Evolutionary conservation across 2,888 invertebrate genomes (phyloP), one percentile per base, ranked within the genome.

Genomic region (Hermodice carunculata): DNA sequence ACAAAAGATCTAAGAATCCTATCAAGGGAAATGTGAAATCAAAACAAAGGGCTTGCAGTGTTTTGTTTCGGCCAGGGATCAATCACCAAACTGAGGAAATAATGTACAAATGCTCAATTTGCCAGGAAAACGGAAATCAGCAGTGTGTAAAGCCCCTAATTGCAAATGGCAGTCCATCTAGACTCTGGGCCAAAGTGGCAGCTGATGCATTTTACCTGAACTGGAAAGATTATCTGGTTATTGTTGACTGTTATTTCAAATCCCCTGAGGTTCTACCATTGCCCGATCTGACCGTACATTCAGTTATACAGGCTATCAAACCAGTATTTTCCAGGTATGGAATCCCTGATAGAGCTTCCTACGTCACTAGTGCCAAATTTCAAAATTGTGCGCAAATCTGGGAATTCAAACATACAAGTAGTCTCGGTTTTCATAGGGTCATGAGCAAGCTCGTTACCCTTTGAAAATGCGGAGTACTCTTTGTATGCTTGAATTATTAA

Each of bases 11-110:
- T 34, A 52, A 22, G 53, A 14, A 14, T n/a, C 22, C 22, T 34
- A 52, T n/a, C 53, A 52, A 34, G 53, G n/a, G 53, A 5, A 31
- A 32, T 52, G 53, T 19, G 22, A 52, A 52, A 24, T 14, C 53
- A 4, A 17, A 24, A 31, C 32, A 19, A 14, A 5, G 17, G 11
- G 53, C 53, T 14, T 14, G 32, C 17, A n/a, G 17, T 6, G 24
- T 24, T 32, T n/a, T 52, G 32, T 52, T 19, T 52, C 34, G 53
- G 53, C 53, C 53, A 17, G 24, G 24, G 19, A 52, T 52, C 3
- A 52, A 52, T 52, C 32, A 29, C 6, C n/a, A 31, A 19, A 52
- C 34, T 19, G 22, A 34, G n/a, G 24, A 52, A 31, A 29, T 52
- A n/a, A 19, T 52, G 3, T 32, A 29, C 11, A 31, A 14, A n/a